Evolutionary conservation across 2,113 vertebrate genomes (phyloP).

Genomic region (Dendropsophus ebraccatus): DNA sequence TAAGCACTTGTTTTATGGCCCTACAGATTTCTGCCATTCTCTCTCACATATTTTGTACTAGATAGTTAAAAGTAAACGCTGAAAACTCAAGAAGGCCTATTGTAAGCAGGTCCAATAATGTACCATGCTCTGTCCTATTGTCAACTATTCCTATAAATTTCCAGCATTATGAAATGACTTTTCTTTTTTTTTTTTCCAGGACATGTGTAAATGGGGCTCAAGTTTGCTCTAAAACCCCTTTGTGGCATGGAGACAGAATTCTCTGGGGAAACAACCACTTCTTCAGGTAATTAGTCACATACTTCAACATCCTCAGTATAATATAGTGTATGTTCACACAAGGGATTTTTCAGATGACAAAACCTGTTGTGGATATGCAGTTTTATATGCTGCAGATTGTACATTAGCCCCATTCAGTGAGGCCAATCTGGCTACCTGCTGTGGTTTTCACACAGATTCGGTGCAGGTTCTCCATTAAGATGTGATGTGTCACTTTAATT

Average conservation of each 20-base stretch:
- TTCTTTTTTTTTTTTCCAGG: constrained; percentile 67
- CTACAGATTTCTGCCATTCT: not conserved
- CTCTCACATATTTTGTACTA: not conserved
- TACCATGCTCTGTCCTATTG: not conserved
- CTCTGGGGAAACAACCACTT: constrained; percentile 99
- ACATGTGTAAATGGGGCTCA: constrained; percentile 93
- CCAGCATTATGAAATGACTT: not conserved
- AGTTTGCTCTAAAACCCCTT: constrained; percentile 80
- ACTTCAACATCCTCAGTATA: not conserved
- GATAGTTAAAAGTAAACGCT: not conserved
- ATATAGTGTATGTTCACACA: not conserved
- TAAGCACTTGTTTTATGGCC: not conserved
- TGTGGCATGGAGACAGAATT: constrained; percentile 97
- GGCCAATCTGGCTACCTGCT: too few species aligned
- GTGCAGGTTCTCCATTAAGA: too few species aligned
- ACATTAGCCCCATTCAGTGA: too few species aligned
- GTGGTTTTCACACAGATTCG: too few species aligned
- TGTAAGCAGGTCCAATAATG: not conserved
- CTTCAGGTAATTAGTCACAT: constrained; percentile 81
- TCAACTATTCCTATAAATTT: not conserved
- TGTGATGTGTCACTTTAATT: too few species aligned
- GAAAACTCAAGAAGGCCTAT: not conserved
- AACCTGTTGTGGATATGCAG: too few species aligned
- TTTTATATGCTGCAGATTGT: too few species aligned
- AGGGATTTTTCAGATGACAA: too few species aligned